Percentiles rank a stretch among this genome's conserved stretches.
Conservation (phyloP, 2,113 vertebrate species). For the Odocoileus virginianus region DNA sequence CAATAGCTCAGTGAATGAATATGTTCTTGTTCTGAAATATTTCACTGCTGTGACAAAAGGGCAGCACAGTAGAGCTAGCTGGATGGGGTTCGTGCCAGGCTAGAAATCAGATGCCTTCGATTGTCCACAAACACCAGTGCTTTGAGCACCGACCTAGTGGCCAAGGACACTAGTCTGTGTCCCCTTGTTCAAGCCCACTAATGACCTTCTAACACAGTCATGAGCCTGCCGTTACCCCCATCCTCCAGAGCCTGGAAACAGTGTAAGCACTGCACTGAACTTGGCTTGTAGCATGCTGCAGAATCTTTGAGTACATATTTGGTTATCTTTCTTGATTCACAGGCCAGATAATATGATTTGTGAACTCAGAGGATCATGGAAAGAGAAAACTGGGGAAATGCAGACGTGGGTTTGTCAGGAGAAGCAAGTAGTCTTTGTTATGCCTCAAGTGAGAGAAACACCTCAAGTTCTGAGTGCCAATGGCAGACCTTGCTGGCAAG, state of each 20-base stretch:
- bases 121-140: not conserved
- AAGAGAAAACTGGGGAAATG: not conserved
- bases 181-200: not conserved
- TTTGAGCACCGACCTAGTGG: not conserved
- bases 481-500: not conserved
- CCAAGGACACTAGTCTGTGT: not conserved
- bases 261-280: not conserved
- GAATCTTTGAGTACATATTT: not conserved
- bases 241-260: not conserved
- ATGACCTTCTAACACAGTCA: not conserved
- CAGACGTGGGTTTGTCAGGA: not conserved
- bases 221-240: not conserved
- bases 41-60: not conserved
- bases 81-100: not conserved
- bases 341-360: not conserved
- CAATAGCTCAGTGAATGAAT: not conserved
- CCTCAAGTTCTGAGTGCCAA: not conserved
- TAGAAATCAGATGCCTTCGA: not conserved
- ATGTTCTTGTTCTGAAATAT: not conserved
- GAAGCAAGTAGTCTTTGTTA: not conserved
- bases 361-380: not conserved
- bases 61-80: not conserved
- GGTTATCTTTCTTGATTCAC: not conserved
- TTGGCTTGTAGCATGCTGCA: not conserved
- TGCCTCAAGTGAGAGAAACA: not conserved